phyloP scores from a whole-genome alignment of 2,888 invertebrate genomes.

The Vandiemenella viatica region DNA sequence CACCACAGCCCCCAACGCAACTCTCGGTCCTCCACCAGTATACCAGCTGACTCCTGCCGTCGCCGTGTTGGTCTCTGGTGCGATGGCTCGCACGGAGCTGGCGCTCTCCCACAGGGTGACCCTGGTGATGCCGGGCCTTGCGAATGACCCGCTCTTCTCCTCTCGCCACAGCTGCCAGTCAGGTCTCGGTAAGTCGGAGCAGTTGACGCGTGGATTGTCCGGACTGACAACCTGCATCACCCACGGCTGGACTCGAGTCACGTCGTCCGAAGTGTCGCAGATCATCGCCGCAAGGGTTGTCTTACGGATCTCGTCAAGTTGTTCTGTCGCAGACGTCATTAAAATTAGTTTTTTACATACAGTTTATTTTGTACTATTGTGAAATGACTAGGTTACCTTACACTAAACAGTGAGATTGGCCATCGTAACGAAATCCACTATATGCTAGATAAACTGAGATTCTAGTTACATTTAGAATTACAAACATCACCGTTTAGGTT shows the following conservation, averaged over 20 bases:
- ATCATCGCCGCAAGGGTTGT: conserved; percentile 57
- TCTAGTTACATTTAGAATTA: too few species aligned
- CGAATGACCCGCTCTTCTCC: conserved; percentile 8
- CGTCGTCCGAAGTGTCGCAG: conserved; percentile 57
- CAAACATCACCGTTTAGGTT: too few species aligned
- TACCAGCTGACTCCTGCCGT: background rate
- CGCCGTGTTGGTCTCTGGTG: background rate
- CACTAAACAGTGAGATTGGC: too few species aligned
- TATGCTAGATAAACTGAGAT: too few species aligned
- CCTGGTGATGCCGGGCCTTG: background rate
- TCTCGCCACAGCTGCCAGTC: conserved; percentile 43
- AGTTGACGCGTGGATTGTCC: conserved; percentile 46
- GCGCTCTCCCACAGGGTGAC: background rate
- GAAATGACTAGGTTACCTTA: too few species aligned
- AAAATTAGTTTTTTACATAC: too few species aligned
- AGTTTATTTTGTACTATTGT: too few species aligned
- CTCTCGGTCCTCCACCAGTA: background rate
- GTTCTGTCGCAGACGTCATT: too few species aligned
- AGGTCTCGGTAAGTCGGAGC: conserved; percentile 41
- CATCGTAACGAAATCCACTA: too few species aligned
- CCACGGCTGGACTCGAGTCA: conserved; percentile 44
- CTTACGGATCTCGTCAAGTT: conserved; percentile 65
- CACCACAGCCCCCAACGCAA: background rate
- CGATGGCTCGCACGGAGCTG: background rate
- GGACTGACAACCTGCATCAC: conserved; percentile 47